These are phyloP conservation scores for Trichopoda pennipes DNA, from an alignment of 2,888 invertebrate genomes.

Conservation along the genomic window DNA sequence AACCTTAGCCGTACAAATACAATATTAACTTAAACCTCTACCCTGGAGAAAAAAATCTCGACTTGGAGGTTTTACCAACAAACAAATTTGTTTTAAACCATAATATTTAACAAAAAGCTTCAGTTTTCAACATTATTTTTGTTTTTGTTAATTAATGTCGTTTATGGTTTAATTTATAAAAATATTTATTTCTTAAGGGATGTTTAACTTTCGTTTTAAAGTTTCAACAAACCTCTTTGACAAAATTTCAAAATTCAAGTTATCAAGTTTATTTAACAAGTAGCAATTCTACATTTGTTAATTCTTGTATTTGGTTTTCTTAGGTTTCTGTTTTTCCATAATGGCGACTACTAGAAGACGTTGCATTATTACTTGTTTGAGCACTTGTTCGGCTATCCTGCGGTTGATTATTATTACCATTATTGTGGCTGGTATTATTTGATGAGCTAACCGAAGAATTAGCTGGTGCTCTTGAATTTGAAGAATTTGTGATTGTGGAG, in stretches of 20 bases:
- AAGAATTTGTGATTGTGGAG: constrained; percentile 63
- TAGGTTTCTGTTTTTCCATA: constrained; percentile 81
- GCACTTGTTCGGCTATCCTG: constrained; percentile 67
- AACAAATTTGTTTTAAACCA: constrained; percentile 24
- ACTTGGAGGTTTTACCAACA: constrained; percentile 27
- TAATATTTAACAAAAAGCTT: background rate
- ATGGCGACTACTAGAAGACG: constrained; percentile 70
- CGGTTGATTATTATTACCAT: constrained; percentile 63
- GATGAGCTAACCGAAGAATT: constrained; percentile 66
- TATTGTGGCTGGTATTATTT: constrained; percentile 28
- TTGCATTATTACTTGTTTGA: constrained; percentile 23
- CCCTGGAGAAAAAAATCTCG: background rate
- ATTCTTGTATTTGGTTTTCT: constrained; percentile 54
- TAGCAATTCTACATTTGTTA: background rate
- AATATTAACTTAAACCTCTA: constrained; percentile 36
- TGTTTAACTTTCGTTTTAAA: background rate
- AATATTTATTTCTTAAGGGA: constrained; percentile 10
- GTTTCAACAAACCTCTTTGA: constrained; percentile 3
- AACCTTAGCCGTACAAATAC: constrained; percentile 61
- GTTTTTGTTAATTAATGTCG: background rate
- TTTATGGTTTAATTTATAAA: constrained; percentile 9
- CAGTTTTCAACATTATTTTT: background rate
- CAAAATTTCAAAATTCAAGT: constrained; percentile 14
- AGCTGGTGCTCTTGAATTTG: constrained; percentile 65
- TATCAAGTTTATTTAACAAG: constrained; percentile 8